A percentile compares a stretch with the other conserved stretches of the same genome.
These are phyloP conservation scores for Darevskia mixta DNA, from an alignment of 2,797 vertebrate species.

Conservation along the genomic window DNA sequence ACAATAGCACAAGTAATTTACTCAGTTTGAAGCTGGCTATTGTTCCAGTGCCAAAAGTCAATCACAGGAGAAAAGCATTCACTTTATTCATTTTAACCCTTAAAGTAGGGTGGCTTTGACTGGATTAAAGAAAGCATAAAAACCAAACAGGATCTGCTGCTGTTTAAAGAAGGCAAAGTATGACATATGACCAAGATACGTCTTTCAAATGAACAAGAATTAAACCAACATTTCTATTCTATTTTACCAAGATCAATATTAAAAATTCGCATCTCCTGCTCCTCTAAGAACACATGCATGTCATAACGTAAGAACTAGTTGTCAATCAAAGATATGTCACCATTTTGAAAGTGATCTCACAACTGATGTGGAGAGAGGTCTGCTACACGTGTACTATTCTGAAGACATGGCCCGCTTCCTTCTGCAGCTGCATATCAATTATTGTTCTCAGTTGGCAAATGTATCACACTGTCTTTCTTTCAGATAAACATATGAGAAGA, in stretches of 20 bases:
- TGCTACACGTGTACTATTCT: background rate
- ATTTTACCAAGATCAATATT: background rate
- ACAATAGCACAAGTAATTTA: slow-evolving; percentile 38
- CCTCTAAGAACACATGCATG: background rate
- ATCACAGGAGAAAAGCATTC: background rate
- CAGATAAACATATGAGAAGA: too few species aligned
- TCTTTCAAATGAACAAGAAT: background rate
- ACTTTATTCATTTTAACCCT: slow-evolving; percentile 27
- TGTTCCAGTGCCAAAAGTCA: slow-evolving; percentile 6
- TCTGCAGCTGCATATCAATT: background rate
- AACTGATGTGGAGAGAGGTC: background rate
- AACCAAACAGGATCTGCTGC: background rate
- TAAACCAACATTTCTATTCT: slow-evolving; percentile 12
- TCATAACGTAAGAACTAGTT: background rate
- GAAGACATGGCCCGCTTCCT: background rate
- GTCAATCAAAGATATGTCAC: background rate
- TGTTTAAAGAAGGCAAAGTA: slow-evolving; percentile 12
- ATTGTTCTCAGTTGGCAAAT: background rate
- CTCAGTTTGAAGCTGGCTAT: slow-evolving; percentile 30
- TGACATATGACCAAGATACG: slow-evolving; percentile 18
- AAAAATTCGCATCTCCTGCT: background rate
- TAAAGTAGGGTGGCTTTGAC: slow-evolving; percentile 20
- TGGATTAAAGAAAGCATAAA: slow-evolving; percentile 44
- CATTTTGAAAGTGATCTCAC: background rate
- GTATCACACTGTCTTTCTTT: background rate